Base-by-base conservation (phyloP, 92 coral and sea anemone genomes). In the Actinernus sp. region DNA sequence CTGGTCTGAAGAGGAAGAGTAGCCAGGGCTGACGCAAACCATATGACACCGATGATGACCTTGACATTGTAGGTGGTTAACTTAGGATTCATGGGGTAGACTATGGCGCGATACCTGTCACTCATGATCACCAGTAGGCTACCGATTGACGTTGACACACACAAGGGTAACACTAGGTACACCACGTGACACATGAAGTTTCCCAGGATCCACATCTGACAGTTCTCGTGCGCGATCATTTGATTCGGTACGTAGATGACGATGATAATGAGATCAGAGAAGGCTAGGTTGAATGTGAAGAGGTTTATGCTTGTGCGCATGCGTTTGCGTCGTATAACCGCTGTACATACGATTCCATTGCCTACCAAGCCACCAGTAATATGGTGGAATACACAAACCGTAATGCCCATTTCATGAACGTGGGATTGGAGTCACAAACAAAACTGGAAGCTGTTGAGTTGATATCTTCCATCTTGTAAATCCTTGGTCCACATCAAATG, bases 21-120 rank as follows among this genome's bases (percentile, higher is more conserved):
- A 2, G 51, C 23, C 9, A 72, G 31, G 4, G 55, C 68, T 3
- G 97, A 90, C 8, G 64, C 76, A 26, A 81, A 5, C 97, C 97
- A 90, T 36, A 90, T 90, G 19, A 43, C 61, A 1, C 66, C 73
- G 21, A 90, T 75, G 41, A 86, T 71, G 18, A 31, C 28, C 19
- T 65, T 44, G 55, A 90, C 92, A 10, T 72, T 65, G 53, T 22
- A 58, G 12, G 71, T 44, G 27, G 78, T 58, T 13, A 90, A 77
- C 17, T 65, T 81, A 5, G 92, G 58, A 26, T 81, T 81, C 27
- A 90, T 74, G 0, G 97, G 97, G 58, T 79, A 83, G 10, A 88
- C 92, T 20, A 90, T 88, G 0, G 89, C 97, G 19, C 97, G 89
- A 63, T 52, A 90, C 26, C 93, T 48, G 62, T 90, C 97, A 9